phyloP scores from a whole-genome alignment of 2,888 invertebrate genomes.

The Pachydiplax longipennis region DNA sequence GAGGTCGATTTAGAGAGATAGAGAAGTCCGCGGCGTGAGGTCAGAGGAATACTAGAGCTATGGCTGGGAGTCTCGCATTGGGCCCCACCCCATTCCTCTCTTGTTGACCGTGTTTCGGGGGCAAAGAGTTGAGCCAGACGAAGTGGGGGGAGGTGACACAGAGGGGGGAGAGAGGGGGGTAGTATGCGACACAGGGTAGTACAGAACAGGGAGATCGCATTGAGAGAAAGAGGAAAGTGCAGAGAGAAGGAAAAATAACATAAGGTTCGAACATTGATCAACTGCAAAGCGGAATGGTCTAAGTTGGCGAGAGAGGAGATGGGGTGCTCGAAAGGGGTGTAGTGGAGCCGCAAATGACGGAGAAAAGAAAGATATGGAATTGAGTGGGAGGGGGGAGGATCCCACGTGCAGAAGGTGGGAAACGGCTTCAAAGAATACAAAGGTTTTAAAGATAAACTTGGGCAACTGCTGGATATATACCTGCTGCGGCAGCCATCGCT shows the following conservation, averaged over 20 bases:
- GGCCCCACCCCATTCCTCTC: neutral
- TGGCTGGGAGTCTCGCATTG: neutral
- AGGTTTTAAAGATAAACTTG: neutral
- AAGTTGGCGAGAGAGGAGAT: slow-evolving; percentile 5
- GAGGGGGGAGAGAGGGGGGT: neutral
- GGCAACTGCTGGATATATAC: neutral
- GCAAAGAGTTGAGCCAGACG: slow-evolving; percentile 1
- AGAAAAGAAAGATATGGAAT: neutral
- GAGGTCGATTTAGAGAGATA: neutral
- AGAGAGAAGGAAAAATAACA: neutral
- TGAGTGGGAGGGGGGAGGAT: neutral
- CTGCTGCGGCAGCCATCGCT: neutral
- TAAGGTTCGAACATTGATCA: slow-evolving; percentile 34
- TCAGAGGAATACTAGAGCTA: neutral
- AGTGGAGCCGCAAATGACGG: neutral
- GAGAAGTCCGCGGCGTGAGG: neutral
- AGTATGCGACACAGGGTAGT: neutral
- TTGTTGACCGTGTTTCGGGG: neutral
- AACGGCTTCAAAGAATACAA: neutral
- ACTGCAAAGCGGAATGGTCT: slow-evolving; percentile 9
- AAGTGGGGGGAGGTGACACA: neutral
- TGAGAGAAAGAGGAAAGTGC: neutral
- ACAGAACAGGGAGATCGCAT: neutral
- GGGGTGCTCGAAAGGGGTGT: neutral
- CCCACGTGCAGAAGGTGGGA: neutral